Conservation (phyloP, 1,140 invertebrate species). For the Gonioctena quinquepunctata region DNA sequence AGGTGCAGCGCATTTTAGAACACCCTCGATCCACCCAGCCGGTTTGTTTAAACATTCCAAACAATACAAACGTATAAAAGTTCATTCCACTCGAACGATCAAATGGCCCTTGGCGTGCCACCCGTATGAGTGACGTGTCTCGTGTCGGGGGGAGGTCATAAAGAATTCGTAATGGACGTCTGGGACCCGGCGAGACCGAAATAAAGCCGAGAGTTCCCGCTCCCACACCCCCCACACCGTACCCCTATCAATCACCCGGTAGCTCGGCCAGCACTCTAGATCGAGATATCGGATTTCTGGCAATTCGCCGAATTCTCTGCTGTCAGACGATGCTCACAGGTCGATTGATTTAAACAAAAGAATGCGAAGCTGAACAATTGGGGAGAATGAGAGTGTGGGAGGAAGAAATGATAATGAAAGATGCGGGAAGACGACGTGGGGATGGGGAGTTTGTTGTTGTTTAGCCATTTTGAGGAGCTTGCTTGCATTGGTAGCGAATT, state of each 20-base stretch:
- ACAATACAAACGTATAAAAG: not conserved
- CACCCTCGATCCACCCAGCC: too few species aligned
- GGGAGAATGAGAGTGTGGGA: slow-evolving; percentile 10
- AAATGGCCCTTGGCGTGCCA: slow-evolving; percentile 14
- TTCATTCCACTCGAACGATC: slow-evolving; percentile 2
- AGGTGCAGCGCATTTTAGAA: too few species aligned
- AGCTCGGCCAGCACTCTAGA: not conserved
- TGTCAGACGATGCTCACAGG: not conserved
- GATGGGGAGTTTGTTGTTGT: not conserved
- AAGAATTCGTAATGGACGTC: slow-evolving; percentile 46
- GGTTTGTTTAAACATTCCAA: not conserved
- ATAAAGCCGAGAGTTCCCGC: not conserved
- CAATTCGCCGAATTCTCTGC: not conserved
- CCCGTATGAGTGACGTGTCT: slow-evolving; percentile 11
- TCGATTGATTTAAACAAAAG: not conserved
- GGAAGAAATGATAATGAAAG: slow-evolving; percentile 5
- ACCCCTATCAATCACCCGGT: slow-evolving; percentile 2
- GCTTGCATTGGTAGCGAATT: too few species aligned
- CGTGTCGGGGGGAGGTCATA: slow-evolving; percentile 38
- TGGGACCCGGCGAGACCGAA: not conserved
- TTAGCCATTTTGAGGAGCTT: not conserved
- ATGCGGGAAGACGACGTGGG: not conserved
- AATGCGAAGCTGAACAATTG: slow-evolving; percentile 14
- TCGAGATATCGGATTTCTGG: not conserved
- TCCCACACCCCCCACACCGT: not conserved